Base-by-base conservation (phyloP, 2,888 invertebrate genomes). In the Plutella xylostella region DNA sequence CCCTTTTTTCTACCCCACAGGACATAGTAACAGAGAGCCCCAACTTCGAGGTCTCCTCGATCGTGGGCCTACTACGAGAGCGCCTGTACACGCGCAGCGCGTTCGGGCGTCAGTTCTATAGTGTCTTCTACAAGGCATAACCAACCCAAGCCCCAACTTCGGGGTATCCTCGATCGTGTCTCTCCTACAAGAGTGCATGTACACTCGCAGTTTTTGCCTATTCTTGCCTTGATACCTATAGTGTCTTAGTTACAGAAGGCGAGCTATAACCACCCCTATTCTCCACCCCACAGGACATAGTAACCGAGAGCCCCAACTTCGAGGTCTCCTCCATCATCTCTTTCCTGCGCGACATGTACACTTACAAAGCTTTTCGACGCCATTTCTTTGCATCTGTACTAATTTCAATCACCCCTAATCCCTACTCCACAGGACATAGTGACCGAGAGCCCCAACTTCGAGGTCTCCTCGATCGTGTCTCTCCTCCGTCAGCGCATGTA, bases 231-330 rank as follows among this genome's bases (percentile, higher is more conserved):
- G n/a, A n/a, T n/a, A n/a, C n/a, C n/a, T n/a, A n/a, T n/a, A n/a
- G n/a, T n/a, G n/a, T n/a, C n/a, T n/a, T n/a, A n/a, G n/a, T n/a
- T n/a, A n/a, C n/a, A n/a, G n/a, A n/a, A n/a, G n/a, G n/a, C n/a
- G n/a, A n/a, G n/a, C n/a, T n/a, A n/a, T n/a, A n/a, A n/a, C n/a
- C n/a, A n/a, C n/a, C n/a, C n/a, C n/a, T n/a, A n/a, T n/a, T n/a
- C n/a, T n/a, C n/a, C n/a, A n/a, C n/a, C n/a, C n/a, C n/a, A n/a
- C 68, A 97, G 96, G 98, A 99, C 71, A 98, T 99, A 68, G 97
- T 98, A 18, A 95, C 96, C 0, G 97, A 98, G 76, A 95, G 94
- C 68, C 88, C 91, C 1, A 85, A 89, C 12, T 97, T 99, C 72
- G 94, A 98, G 64, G 83, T 98, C 56, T 90, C 93, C 45, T 90